Evolutionary conservation across 1,140 invertebrate genomes (phyloP), one percentile per base, ranked within the genome.

Genomic region (Condylostylus longicornis): DNA sequence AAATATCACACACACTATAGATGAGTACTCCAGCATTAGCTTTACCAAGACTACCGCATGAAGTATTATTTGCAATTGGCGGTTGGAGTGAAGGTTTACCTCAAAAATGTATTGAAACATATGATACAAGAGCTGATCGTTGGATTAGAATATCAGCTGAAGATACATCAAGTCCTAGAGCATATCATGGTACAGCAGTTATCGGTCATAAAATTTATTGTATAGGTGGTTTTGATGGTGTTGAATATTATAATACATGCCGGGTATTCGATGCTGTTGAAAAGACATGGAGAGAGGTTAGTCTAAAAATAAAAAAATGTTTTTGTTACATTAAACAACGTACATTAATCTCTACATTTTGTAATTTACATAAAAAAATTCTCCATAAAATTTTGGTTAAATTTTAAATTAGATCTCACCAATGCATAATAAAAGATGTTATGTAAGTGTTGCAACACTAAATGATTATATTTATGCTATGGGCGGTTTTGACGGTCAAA

Each of bases 401-500:
- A 67, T 62, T 40, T 28, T 12, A 2, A 3, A 29, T 38, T 32
- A 67, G 63, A 67, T 71, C 18, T 67, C 69, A 8, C 69, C 69
- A 19, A 71, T 71, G 69, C 70, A 71, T 35, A 64, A 64, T 9
- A 62, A 67, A 1, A 67, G 70, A 14, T 76, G 72, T 43, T 75
- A 74, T 45, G 75, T 80, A 0, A 77, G 73, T 18, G 73, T 75
- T 1, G 67, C 75, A 1, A 66, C 71, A 2, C 46, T 74, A 4
- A 70, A 74, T 18, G 77, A 74, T 23, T 72, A 71, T 46, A 80
- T 89, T 43, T 89, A 87, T 60, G 82, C 84, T 0, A 76, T 89
- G 58, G 83, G 86, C 10, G 87, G 87, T 2, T 90, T 84, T 60
- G 84, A 90, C 61, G 84, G 86, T 12, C 74, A 79, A 42, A 73